Conservation (phyloP, 2,797 vertebrate species). For the Psittacula derbiana region DNA sequence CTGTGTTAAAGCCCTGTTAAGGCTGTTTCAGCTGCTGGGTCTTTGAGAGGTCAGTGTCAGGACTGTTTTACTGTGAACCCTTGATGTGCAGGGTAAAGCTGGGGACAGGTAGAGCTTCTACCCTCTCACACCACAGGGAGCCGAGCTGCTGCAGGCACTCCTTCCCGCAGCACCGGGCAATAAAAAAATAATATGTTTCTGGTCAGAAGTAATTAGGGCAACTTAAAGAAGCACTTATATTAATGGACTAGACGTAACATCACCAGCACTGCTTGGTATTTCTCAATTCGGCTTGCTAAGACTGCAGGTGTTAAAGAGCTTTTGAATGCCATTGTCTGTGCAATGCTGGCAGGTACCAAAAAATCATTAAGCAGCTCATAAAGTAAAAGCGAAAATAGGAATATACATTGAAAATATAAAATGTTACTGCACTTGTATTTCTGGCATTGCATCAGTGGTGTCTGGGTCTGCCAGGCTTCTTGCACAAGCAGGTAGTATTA, state of each 20-base stretch:
- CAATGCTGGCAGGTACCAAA: constrained; percentile 60
- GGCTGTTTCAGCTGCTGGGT: constrained; percentile 79
- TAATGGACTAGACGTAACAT: constrained; percentile 44
- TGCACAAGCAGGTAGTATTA: background rate
- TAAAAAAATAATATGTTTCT: constrained; percentile 71
- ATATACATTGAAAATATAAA: constrained; percentile 26
- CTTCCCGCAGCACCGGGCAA: constrained; percentile 38
- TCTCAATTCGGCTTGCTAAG: constrained; percentile 46
- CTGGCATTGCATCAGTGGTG: background rate
- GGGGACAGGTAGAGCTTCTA: constrained; percentile 68
- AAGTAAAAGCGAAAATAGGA: constrained; percentile 64
- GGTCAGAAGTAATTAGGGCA: constrained; percentile 63
- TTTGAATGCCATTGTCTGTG: constrained; percentile 59
- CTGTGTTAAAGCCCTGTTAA: constrained; percentile 84
- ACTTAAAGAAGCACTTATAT: constrained; percentile 44
- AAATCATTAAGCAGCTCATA: constrained; percentile 44
- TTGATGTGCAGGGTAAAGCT: constrained; percentile 78
- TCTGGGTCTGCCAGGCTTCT: background rate
- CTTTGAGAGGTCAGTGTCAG: constrained; percentile 83
- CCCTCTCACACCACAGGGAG: constrained; percentile 53
- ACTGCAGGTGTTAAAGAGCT: constrained; percentile 75
- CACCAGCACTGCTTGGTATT: background rate
- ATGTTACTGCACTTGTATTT: background rate
- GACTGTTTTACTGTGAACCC: constrained; percentile 77
- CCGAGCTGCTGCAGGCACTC: constrained; percentile 17